These are phyloP conservation scores for Agonopterix subpropinquella DNA, from an alignment of 2,888 invertebrate genomes.

Conservation along the genomic window DNA sequence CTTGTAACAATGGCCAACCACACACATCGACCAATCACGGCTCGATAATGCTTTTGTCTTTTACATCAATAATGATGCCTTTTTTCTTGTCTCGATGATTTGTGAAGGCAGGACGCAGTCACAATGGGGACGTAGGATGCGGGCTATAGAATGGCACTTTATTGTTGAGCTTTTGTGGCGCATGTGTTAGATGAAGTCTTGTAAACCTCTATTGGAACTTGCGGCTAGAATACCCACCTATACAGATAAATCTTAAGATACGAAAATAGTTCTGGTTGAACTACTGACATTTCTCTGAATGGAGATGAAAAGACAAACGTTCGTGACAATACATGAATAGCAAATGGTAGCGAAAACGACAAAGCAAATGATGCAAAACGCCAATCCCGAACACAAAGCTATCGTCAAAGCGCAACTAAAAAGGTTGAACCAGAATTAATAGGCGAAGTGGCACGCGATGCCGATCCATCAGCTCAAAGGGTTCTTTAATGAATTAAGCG, in stretches of 20 bases:
- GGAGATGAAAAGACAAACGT: slow-evolving; percentile 23
- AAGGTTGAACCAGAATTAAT: slow-evolving; percentile 43
- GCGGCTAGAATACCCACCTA: background rate
- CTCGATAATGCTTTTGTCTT: slow-evolving; percentile 55
- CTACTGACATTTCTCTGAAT: slow-evolving; percentile 16
- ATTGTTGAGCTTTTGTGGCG: slow-evolving; percentile 51
- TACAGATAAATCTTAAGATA: background rate
- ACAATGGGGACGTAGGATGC: slow-evolving; percentile 67
- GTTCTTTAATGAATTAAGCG: slow-evolving; percentile 69
- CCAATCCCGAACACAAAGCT: slow-evolving; percentile 23
- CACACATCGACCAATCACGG: slow-evolving; percentile 63
- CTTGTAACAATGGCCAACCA: slow-evolving; percentile 40
- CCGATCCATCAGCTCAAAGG: slow-evolving; percentile 67
- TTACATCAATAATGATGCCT: slow-evolving; percentile 49
- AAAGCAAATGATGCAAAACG: slow-evolving; percentile 28
- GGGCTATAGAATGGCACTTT: slow-evolving; percentile 63
- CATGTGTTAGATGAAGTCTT: slow-evolving; percentile 27
- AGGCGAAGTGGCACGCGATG: slow-evolving; percentile 43
- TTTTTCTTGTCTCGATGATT: slow-evolving; percentile 58
- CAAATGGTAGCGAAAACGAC: slow-evolving; percentile 22
- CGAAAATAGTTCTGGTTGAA: background rate
- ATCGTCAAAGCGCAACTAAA: slow-evolving; percentile 30
- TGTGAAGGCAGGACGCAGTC: slow-evolving; percentile 65
- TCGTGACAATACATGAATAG: slow-evolving; percentile 3
- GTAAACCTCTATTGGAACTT: slow-evolving; percentile 3